phyloP scores from a whole-genome alignment of 2,888 invertebrate species.

The Erebia aethiops region DNA sequence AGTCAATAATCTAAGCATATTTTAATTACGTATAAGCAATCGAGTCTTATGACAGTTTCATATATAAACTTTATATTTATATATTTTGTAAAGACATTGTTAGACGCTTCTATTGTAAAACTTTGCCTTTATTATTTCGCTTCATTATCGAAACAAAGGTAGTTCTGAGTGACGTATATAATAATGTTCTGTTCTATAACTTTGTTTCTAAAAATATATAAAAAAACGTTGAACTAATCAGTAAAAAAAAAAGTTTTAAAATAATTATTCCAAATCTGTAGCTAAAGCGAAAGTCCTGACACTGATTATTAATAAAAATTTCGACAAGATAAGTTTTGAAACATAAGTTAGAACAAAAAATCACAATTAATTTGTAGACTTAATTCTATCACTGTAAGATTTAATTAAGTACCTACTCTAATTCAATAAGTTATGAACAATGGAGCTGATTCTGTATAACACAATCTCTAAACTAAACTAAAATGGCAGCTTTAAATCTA shows the following conservation, averaged over 20 bases:
- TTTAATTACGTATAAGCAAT: constrained; percentile 48
- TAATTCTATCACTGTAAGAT: constrained; percentile 33
- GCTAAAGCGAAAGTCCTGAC: not conserved
- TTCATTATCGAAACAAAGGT: constrained; percentile 65
- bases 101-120: constrained; percentile 40
- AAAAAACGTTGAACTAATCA: too few species aligned
- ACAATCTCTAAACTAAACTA: too few species aligned
- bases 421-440: constrained; percentile 10
- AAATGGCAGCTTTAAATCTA: too few species aligned
- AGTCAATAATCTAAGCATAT: constrained; percentile 51
- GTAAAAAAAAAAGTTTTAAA: too few species aligned
- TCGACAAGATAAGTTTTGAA: not conserved
- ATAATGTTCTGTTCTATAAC: not conserved
- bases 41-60: constrained; percentile 69
- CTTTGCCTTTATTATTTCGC: constrained; percentile 70
- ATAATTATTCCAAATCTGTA: not conserved
- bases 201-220: not conserved
- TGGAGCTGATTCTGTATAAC: too few species aligned
- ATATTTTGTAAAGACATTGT: constrained; percentile 71
- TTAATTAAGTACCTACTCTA: not conserved
- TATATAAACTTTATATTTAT: constrained; percentile 74
- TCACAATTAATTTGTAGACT: constrained; percentile 28
- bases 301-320: not conserved
- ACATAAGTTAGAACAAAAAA: constrained; percentile 14
- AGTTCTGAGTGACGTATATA: constrained; percentile 42